Base-by-base conservation (phyloP, 35 echinoderm and acorn worm genomes). In the Amphiura filiformis region DNA sequence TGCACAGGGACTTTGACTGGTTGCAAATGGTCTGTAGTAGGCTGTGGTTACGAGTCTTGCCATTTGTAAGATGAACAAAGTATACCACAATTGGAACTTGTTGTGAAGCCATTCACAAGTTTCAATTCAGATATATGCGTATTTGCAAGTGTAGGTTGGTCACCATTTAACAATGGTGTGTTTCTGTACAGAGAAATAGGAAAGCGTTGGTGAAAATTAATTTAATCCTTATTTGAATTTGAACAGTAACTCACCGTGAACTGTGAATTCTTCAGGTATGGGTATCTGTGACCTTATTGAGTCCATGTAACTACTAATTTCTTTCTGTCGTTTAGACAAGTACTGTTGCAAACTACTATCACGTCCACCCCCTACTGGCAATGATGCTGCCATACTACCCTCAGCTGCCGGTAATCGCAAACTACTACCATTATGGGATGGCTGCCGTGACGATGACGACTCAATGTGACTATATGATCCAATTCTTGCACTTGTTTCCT, bases 321-420 rank as follows among this genome's bases (percentile, higher is more conserved):
- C 96, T 84, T 89, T 94, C 61, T 92, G 88, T 79, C 96, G 81
- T 28, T 93, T 86, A 38, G 89, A 89, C 78, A 99, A 83, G 82
- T 99, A 99, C 80, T 90, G 86, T 81, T 99, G 96, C 44, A 99
- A 78, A 79, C 93, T 93, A 81, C 96, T 99, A 75, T 99, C 93
- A 57, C 93, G 28, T 75, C 94, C 94, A 32, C 84, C 83, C 7
- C 57, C 90, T 1, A 78, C 76, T 28, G 82, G 39, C 39, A 57
- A 84, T 15, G 61, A 70, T 3, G 61, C 61, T 3, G 61, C 61
- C 61, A 70, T 70, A 70, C 61, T 70, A 23, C 61, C 61, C 61
- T 70, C 61, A 70, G 61, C 61, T 70, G 61, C 61, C 26, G 61
- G 61, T 70, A 70, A 70, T 30, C 61, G 61, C 28, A 70, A 70